Conservation (phyloP, 2,888 invertebrate species). For the Agrochola lychnidis region DNA sequence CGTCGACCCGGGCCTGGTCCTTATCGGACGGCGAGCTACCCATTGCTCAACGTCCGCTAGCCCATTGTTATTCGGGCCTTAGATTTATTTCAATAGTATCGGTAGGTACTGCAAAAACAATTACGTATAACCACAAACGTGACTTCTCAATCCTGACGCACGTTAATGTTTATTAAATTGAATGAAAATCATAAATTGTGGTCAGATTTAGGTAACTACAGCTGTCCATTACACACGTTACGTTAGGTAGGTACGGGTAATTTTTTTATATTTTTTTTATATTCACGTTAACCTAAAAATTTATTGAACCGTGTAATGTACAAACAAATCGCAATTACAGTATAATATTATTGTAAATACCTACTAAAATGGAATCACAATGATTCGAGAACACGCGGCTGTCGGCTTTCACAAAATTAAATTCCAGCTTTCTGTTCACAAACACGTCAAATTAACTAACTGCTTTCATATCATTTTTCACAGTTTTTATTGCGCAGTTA, state of each 20-base stretch:
- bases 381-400: neutral
- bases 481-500: too few relatives aligned
- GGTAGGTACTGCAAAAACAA: neutral
- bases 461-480: neutral
- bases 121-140: neutral
- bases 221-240: too few relatives aligned
- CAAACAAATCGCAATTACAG: too few relatives aligned
- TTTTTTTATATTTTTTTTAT: too few relatives aligned
- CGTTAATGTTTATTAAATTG: neutral
- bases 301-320: too few relatives aligned
- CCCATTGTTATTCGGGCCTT: neutral
- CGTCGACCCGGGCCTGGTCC: too few relatives aligned
- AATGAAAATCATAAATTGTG: neutral
- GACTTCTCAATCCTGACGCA: neutral
- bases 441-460: slow-evolving; percentile 10
- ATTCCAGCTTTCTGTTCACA: slow-evolving; percentile 19
- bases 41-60: too few relatives aligned
- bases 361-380: slow-evolving; percentile 6
- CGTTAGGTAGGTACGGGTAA: too few relatives aligned
- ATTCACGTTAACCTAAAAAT: too few relatives aligned
- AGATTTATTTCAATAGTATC: neutral
- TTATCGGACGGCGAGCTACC: too few relatives aligned
- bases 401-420: slow-evolving; percentile 18
- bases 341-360: too few relatives aligned
- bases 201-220: neutral